phyloP scores from a whole-genome alignment of 2,797 vertebrate genomes.

The Acrocephalus scirpaceus region DNA sequence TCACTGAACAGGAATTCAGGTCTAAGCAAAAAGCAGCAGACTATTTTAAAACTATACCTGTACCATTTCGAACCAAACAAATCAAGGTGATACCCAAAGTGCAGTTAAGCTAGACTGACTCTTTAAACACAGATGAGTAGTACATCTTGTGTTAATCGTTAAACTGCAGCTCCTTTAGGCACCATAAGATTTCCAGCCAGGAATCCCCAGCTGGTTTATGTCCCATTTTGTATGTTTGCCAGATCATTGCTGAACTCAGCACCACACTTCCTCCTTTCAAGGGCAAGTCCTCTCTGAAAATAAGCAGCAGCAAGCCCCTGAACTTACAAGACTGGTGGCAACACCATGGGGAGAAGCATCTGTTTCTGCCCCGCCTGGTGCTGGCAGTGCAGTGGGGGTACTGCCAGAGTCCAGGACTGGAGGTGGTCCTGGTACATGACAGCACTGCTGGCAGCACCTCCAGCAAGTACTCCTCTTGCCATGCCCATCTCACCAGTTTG shows the following conservation, averaged over 20 bases:
- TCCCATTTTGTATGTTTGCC: slow-evolving; percentile 2
- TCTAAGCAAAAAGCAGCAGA: background rate
- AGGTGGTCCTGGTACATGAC: no score
- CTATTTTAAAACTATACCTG: background rate
- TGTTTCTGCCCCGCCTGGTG: fast-evolving
- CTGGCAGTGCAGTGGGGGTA: background rate
- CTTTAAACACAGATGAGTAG: background rate
- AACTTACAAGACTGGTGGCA: fast-evolving
- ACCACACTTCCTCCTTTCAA: background rate
- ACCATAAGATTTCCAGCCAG: slow-evolving; percentile 7
- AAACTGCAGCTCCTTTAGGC: background rate
- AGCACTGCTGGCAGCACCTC: background rate
- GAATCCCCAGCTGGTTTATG: slow-evolving; percentile 41
- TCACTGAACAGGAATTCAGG: background rate
- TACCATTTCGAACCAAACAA: background rate
- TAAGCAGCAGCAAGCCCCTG: background rate
- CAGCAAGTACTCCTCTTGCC: fast-evolving
- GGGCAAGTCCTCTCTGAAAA: background rate
- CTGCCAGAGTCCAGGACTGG: no score
- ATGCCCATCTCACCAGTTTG: background rate
- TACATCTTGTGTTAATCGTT: background rate
- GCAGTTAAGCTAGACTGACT: background rate
- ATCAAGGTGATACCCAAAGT: background rate
- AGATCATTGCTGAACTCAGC: background rate
- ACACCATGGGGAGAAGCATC: fast-evolving